Evolutionary conservation across 92 coral and sea anemone species (phyloP), one percentile per base, ranked within the genome.

Genomic region (Epizoanthus ramosus): DNA sequence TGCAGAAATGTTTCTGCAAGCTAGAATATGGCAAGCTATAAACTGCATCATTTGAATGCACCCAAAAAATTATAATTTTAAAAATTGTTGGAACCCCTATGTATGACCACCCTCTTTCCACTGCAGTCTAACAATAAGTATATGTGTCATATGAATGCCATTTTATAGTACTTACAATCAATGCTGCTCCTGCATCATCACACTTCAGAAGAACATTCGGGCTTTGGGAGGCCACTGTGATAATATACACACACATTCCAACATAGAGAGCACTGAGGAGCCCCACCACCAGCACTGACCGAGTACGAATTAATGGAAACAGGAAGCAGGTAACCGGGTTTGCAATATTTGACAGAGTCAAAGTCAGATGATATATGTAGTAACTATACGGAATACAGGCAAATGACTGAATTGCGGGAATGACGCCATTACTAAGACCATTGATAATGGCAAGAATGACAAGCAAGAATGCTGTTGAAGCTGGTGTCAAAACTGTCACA

Each of bases 361-460:
- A 75, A 14, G 99, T 94, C 53, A 93, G 90, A 50, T 92, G 96
- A 71, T 96, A 96, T 15, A 94, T 90, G 50, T 94, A 88, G 69
- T 94, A 88, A 45, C 99, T 94, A 79, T 96, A 96, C 1, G 99
- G 99, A 28, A 96, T 92, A 82, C 98, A 92, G 59, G 99, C 97
- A 72, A 73, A 96, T 4, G 98, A 87, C 75, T 96, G 99, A 76
- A 96, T 92, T 8, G 98, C 94, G 21, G 99, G 99, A 53, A 96
- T 91, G 21, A 94, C 91, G 10, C 99, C 99, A 79, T 96, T 96
- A 63, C 98, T 94, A 35, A 96, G 75, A 16, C 98, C 99, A 83
- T 88, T 91, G 63, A 94, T 85, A 66, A 94, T 19, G 4, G 90
- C 88, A 58, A 94, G 90, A 41, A 92, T 80, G 24, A 87, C 64